These are phyloP conservation scores for Pristionchus exspectatus DNA, from an alignment of 2,888 invertebrate genomes.

Conservation along the genomic window DNA sequence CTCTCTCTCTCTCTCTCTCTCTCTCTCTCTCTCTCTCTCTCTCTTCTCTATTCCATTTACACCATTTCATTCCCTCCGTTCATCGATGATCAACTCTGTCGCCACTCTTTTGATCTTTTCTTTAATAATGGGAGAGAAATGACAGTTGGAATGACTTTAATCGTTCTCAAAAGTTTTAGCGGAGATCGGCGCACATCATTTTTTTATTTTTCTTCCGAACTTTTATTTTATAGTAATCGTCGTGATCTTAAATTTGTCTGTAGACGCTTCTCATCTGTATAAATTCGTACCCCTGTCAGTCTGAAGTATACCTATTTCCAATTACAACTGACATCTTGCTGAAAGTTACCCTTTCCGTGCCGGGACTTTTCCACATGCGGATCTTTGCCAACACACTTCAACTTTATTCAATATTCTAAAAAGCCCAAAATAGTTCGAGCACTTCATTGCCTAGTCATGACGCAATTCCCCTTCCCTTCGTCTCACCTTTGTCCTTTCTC, in stretches of 20 bases:
- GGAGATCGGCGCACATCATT: neutral
- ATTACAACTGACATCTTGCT: constrained; percentile 29
- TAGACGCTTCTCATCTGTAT: neutral
- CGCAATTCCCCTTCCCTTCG: neutral
- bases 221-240: neutral
- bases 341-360: neutral
- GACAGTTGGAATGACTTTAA: neutral
- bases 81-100: neutral
- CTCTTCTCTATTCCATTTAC: neutral
- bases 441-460: neutral
- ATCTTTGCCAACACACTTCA: neutral
- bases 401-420: neutral
- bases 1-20: no score
- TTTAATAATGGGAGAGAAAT: neutral
- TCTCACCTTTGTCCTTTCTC: constrained; percentile 37
- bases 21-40: no score
- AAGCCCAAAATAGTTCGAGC: no score
- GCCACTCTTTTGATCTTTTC: neutral
- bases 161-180: neutral
- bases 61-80: constrained; percentile 1
- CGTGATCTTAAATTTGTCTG: neutral
- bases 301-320: constrained; percentile 4
- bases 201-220: neutral
- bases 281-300: neutral
- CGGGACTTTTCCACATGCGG: neutral